Evolutionary conservation across 2,888 invertebrate species (phyloP).

Genomic region (Silvanus unidentatus): DNA sequence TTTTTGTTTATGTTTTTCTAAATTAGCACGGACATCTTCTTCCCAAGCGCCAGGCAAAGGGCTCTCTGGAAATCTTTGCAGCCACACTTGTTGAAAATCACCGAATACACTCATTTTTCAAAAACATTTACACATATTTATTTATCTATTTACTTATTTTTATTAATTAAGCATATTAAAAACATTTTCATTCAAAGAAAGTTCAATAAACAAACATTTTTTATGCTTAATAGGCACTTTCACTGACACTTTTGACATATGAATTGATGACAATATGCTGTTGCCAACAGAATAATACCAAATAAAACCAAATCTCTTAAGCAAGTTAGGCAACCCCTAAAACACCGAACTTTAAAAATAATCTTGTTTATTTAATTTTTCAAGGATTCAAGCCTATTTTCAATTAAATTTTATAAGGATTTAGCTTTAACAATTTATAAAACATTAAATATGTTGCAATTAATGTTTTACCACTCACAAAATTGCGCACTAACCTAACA

Average conservation of each 20-base stretch:
- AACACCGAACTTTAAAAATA: no score
- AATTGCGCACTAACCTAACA: no score
- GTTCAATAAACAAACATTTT: conserved; percentile 17
- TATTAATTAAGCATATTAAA: no score
- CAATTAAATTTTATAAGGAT: no score
- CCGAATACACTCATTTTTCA: conserved; percentile 75
- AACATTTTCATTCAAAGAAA: background rate
- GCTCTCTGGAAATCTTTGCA: conserved; percentile 85
- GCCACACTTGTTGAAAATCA: conserved; percentile 88
- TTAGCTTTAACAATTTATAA: no score
- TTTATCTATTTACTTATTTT: background rate
- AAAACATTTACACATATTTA: background rate
- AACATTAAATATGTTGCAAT: no score
- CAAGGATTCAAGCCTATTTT: no score
- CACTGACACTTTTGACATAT: conserved; percentile 16
- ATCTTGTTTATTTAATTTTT: no score
- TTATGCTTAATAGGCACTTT: conserved; percentile 15
- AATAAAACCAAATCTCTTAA: no score
- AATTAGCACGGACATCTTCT: conserved; percentile 85
- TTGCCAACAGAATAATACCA: no score
- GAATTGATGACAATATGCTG: background rate
- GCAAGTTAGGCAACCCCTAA: no score
- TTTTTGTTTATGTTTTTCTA: conserved; percentile 83
- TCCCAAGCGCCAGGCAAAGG: conserved; percentile 88
- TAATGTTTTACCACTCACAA: no score